These are phyloP conservation scores for Xanthorhoe spadicearia DNA, from an alignment of 2,888 invertebrate species.

Conservation along the genomic window DNA sequence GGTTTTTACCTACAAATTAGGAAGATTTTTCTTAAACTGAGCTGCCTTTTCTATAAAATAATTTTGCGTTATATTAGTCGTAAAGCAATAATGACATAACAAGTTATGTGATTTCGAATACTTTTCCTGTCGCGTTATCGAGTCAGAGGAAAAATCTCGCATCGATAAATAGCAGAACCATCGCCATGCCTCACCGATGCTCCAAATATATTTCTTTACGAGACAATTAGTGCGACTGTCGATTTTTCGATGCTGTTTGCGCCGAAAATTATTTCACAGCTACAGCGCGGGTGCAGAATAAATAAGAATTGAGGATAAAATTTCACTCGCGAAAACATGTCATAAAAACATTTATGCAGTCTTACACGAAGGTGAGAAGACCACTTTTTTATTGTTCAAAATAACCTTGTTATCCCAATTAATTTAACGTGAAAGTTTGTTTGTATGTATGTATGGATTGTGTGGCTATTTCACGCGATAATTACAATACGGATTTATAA, in stretches of 20 bases:
- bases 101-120: neutral
- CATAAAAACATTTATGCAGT: neutral
- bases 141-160: slow-evolving; percentile 15
- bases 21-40: too few species aligned
- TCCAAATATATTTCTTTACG: slow-evolving; percentile 29
- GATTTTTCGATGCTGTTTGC: slow-evolving; percentile 49
- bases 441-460: too few species aligned
- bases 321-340: slow-evolving; percentile 8
- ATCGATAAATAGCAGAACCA: slow-evolving; percentile 21
- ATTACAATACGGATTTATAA: too few species aligned
- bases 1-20: too few species aligned
- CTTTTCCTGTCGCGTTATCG: neutral
- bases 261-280: slow-evolving; percentile 52
- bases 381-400: too few species aligned
- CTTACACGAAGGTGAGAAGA: neutral
- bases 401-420: too few species aligned
- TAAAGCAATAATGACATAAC: neutral
- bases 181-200: slow-evolving; percentile 23
- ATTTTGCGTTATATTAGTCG: too few species aligned
- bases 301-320: neutral
- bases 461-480: too few species aligned
- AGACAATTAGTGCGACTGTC: slow-evolving; percentile 38
- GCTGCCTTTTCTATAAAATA: too few species aligned
- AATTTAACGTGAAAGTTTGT: too few species aligned
- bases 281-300: slow-evolving; percentile 22